These are phyloP conservation scores for Cygnus olor DNA, from an alignment of 2,797 vertebrate species.

Conservation along the genomic window DNA sequence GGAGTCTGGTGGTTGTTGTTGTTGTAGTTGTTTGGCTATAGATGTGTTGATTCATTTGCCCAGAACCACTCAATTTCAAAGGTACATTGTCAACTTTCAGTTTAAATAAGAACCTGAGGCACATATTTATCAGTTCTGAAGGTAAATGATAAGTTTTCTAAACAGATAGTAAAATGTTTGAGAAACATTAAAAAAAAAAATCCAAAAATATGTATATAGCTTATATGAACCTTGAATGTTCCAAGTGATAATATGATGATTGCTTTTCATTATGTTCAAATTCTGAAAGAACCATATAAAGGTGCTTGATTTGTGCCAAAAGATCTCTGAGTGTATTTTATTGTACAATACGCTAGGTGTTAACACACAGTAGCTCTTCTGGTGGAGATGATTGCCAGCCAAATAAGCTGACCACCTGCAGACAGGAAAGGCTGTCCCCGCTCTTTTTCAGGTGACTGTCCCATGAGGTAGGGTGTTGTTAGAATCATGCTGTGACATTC, in stretches of 20 bases:
- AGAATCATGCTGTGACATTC: background rate
- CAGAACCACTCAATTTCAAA: background rate
- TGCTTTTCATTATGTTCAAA: background rate
- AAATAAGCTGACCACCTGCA: background rate
- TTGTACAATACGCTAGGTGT: fast-evolving
- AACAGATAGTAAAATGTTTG: background rate
- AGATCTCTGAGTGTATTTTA: background rate
- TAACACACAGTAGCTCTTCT: background rate
- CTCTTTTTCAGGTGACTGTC: fast-evolving
- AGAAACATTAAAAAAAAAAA: background rate
- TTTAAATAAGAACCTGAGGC: background rate
- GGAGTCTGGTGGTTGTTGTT: too few species aligned
- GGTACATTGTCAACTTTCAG: background rate
- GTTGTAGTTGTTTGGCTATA: too few species aligned
- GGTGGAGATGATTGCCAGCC: background rate
- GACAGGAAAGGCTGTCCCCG: fast-evolving
- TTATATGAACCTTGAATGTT: background rate
- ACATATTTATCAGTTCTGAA: background rate
- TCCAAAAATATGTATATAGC: background rate
- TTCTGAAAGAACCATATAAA: background rate
- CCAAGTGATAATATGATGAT: fast-evolving
- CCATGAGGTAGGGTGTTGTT: background rate
- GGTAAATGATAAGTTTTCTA: background rate
- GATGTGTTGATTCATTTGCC: background rate
- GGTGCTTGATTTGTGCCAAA: background rate